Conservation (phyloP, 2,113 vertebrate species). For the Falcunculus frontatus region DNA sequence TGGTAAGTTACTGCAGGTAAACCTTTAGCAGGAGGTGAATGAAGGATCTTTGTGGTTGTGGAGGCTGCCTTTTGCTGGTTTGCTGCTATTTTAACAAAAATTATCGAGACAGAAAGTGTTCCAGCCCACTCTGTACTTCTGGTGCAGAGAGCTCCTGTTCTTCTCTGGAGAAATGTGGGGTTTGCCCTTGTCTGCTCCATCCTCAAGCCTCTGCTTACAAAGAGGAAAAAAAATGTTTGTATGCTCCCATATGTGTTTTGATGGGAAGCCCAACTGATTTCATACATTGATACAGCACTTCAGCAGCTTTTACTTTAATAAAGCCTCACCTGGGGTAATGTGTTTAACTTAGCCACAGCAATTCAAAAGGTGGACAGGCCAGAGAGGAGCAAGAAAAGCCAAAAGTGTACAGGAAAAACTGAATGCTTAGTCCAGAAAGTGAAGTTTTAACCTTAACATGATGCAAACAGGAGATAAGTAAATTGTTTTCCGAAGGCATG, state of each 20-base stretch:
- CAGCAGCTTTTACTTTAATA: neutral
- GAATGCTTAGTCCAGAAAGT: neutral
- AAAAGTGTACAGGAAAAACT: neutral
- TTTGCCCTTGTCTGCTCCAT: neutral
- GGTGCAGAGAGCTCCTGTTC: fast-evolving
- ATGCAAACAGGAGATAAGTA: neutral
- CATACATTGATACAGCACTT: neutral
- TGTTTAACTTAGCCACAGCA: neutral
- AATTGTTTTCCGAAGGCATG: neutral
- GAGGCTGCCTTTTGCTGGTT: neutral
- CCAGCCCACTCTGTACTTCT: neutral
- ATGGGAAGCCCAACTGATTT: neutral
- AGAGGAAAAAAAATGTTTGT: neutral
- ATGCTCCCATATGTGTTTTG: neutral
- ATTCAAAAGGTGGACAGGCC: neutral
- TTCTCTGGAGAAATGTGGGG: neutral
- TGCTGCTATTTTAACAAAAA: neutral
- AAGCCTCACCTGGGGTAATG: neutral
- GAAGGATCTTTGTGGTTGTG: neutral
- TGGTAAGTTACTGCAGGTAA: neutral
- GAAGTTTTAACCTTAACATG: neutral
- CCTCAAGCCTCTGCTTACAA: neutral
- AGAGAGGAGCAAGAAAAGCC: neutral
- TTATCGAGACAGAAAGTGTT: neutral
- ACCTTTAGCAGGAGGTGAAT: neutral